These are phyloP conservation scores for Gymnoscelis rufifasciata DNA, from an alignment of 2,888 invertebrate genomes.

Conservation along the genomic window DNA sequence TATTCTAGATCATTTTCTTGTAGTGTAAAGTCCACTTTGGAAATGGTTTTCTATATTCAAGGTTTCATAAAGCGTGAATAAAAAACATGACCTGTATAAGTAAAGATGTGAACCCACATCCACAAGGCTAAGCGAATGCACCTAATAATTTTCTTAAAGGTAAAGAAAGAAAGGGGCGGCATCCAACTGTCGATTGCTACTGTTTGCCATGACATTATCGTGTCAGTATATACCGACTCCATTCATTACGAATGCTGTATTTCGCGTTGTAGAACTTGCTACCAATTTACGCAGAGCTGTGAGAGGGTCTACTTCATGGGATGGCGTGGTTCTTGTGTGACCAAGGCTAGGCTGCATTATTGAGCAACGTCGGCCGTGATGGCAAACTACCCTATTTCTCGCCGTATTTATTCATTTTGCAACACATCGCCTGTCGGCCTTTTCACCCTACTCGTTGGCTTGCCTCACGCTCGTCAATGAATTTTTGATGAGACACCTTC, in stretches of 20 bases:
- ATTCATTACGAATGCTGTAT: constrained; percentile 59
- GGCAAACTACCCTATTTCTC: constrained; percentile 75
- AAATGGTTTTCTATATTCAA: no score
- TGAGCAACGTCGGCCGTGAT: constrained; percentile 58
- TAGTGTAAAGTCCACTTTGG: no score
- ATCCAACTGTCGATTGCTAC: constrained; percentile 69
- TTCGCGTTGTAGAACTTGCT: constrained; percentile 48
- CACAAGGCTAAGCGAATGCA: neutral
- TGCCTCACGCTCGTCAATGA: constrained; percentile 65
- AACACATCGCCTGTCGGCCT: constrained; percentile 72
- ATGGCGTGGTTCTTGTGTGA: constrained; percentile 14
- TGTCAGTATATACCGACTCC: constrained; percentile 47
- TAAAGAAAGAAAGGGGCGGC: constrained; percentile 42
- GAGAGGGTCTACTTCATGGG: constrained; percentile 8
- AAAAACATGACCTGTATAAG: no score
- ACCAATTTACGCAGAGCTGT: constrained; percentile 44
- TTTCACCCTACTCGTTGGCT: constrained; percentile 61
- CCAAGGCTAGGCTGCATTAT: constrained; percentile 57
- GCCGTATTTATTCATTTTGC: constrained; percentile 77
- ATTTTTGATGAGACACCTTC: constrained; percentile 65
- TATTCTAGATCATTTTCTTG: no score
- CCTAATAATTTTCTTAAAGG: neutral
- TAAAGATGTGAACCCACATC: no score
- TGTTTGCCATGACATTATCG: constrained; percentile 71
- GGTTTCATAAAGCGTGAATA: no score